Percentiles rank a stretch among this genome's conserved stretches.
phyloP scores from a whole-genome alignment of 2,113 vertebrate species.

The Chloropsis hardwickii region DNA sequence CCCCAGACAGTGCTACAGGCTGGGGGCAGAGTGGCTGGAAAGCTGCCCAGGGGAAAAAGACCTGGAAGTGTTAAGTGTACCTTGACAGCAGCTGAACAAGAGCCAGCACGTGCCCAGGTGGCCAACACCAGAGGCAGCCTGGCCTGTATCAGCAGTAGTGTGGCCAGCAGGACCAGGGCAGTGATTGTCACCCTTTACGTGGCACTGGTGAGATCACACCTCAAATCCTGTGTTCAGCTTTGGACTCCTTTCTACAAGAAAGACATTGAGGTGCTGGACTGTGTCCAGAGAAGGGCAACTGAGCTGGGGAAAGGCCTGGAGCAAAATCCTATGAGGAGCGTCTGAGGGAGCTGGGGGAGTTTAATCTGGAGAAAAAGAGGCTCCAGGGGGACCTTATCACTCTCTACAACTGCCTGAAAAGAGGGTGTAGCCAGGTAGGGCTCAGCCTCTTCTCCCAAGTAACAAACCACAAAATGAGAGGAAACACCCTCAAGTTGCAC shows the following conservation, averaged over 20 bases:
- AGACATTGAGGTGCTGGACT: background rate
- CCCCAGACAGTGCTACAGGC: background rate
- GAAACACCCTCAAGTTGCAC: background rate
- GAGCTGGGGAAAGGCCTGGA: background rate
- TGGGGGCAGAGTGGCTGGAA: background rate
- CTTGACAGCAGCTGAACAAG: background rate
- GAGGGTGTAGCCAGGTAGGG: background rate
- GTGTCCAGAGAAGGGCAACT: background rate
- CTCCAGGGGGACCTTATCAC: background rate
- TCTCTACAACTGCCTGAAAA: background rate
- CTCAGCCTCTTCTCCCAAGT: background rate
- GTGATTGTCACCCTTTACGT: accelerated
- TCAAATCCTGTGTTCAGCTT: background rate
- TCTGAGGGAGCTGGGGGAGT: background rate
- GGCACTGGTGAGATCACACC: background rate
- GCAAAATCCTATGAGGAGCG: background rate
- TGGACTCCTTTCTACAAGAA: background rate
- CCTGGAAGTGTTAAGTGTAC: background rate
- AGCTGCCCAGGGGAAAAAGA: accelerated
- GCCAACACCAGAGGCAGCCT: background rate
- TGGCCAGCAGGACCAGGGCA: background rate
- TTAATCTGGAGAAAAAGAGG: background rate
- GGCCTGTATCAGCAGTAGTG: background rate
- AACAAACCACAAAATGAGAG: background rate
- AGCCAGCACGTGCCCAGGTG: background rate